These are phyloP conservation scores for Heliothis peltigera DNA, from an alignment of 2,888 invertebrate species.

Conservation along the genomic window DNA sequence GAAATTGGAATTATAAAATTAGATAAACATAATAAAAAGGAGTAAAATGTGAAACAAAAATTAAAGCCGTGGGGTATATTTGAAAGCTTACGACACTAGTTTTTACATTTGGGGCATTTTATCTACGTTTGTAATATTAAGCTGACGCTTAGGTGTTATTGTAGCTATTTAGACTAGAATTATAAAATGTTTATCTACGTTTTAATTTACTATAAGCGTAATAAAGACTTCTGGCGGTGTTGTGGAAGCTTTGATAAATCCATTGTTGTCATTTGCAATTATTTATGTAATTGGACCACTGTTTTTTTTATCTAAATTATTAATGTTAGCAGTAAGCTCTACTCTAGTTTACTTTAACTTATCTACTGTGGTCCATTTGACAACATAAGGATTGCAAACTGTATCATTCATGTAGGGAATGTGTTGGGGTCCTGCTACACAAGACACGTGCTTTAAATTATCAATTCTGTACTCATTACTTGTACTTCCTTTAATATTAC, in stretches of 20 bases:
- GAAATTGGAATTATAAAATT: constrained; percentile 38
- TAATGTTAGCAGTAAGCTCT: constrained; percentile 72
- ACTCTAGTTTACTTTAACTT: constrained; percentile 69
- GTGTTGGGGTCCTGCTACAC: constrained; percentile 86
- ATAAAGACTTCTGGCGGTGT: constrained; percentile 75
- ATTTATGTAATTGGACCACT: constrained; percentile 63
- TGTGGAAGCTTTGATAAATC: constrained; percentile 75
- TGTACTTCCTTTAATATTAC: constrained; percentile 87
- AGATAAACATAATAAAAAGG: constrained; percentile 49
- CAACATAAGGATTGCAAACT: constrained; percentile 78
- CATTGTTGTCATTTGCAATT: constrained; percentile 74
- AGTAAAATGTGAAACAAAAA: constrained; percentile 60
- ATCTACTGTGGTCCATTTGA: constrained; percentile 82
- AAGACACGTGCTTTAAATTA: constrained; percentile 88
- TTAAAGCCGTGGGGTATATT: constrained; percentile 67
- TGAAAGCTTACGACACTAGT: constrained; percentile 54
- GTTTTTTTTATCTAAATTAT: constrained; percentile 44
- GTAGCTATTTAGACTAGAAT: constrained; percentile 67
- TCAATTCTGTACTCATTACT: constrained; percentile 88
- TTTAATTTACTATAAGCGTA: constrained; percentile 73
- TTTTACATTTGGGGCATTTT: constrained; percentile 40
- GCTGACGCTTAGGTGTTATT: constrained; percentile 68
- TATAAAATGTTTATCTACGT: constrained; percentile 66
- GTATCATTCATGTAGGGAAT: constrained; percentile 77
- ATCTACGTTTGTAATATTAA: constrained; percentile 63